Evolutionary conservation across 2,888 invertebrate genomes (phyloP), one percentile per base, ranked within the genome.

Genomic region (Adelphocoris suturalis): DNA sequence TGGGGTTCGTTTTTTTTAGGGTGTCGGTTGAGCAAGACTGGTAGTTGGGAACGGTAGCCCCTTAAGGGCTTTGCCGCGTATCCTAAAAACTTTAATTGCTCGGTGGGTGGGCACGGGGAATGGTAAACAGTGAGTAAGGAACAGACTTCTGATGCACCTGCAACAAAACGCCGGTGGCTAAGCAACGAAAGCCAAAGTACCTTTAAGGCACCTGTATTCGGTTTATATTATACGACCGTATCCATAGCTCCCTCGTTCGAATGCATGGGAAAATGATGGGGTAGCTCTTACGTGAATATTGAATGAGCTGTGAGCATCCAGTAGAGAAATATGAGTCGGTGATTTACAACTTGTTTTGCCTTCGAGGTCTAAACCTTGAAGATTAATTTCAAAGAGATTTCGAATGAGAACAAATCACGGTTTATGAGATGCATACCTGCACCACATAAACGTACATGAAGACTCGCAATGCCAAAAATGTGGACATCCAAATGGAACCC

Each of bases 41-140:
- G 82, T 82, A 82, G 82, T 82, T 52, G 82, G 52, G 27, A 78
- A 78, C 78, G 82, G 82, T 82, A 82, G 82, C 52, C 48, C 82
- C 52, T 48, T 46, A 27, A 52, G 82, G 82, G 48, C 82, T 82
- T 82, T 23, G 47, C 78, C 78, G 47, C 52, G 52, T 52, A 82
- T 82, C 47, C 47, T 82, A 82, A 82, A 47, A 47, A 82, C n/a
- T 82, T 82, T 82, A 82, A 82, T 82, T 82, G 82, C 82, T 52
- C 48, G 47, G 82, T 82, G 82, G 82, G 82, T 82, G 82, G 82
- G 82, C 82, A 52, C n/a, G 46, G 47, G 52, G 82, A 68, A 82
- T 52, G 52, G 82, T 82, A 52, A 82, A 82, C 82, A 82, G 27
- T 78, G 78, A 68, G 68, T 68, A 68, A 68, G 68, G 68, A 23